Percentiles rank a stretch among this genome's conserved stretches.
phyloP scores from a whole-genome alignment of 2,797 vertebrate genomes.

The Rhinella marina region DNA sequence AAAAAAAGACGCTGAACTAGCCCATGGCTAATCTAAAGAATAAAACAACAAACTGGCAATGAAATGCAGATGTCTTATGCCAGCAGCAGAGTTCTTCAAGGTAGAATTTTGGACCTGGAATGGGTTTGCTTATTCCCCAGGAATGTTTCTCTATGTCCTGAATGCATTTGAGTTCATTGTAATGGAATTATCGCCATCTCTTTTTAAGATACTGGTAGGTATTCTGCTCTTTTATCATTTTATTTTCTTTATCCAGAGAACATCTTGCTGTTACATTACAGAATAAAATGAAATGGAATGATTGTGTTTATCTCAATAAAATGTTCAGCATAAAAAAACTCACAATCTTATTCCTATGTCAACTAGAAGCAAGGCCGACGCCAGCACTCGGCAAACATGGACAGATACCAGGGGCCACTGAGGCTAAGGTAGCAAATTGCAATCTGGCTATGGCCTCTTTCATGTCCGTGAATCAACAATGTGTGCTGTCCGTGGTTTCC shows the following conservation, averaged over 20 bases:
- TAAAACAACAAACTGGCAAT: too few relatives aligned
- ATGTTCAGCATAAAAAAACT: neutral
- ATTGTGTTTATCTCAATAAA: constrained; percentile 4
- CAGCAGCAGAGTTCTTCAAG: too few relatives aligned
- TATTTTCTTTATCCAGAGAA: neutral
- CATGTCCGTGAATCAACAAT: neutral
- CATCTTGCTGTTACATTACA: neutral
- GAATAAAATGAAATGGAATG: constrained; percentile 19
- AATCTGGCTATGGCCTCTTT: neutral
- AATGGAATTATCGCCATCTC: neutral
- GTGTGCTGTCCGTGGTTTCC: too few relatives aligned
- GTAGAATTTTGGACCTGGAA: too few relatives aligned
- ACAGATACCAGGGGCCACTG: neutral
- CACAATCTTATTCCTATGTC: neutral
- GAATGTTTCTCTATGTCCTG: neutral
- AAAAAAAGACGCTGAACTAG: too few relatives aligned
- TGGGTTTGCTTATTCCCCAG: neutral
- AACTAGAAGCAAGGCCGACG: neutral
- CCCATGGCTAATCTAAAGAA: too few relatives aligned
- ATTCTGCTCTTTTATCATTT: neutral
- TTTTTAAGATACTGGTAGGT: neutral
- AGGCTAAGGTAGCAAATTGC: neutral
- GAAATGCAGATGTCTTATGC: too few relatives aligned
- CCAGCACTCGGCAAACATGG: neutral
- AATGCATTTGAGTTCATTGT: neutral